Percentiles rank a stretch among this genome's conserved stretches.
phyloP scores from a whole-genome alignment of 2,888 invertebrate genomes.

The Stenurella melanura region DNA sequence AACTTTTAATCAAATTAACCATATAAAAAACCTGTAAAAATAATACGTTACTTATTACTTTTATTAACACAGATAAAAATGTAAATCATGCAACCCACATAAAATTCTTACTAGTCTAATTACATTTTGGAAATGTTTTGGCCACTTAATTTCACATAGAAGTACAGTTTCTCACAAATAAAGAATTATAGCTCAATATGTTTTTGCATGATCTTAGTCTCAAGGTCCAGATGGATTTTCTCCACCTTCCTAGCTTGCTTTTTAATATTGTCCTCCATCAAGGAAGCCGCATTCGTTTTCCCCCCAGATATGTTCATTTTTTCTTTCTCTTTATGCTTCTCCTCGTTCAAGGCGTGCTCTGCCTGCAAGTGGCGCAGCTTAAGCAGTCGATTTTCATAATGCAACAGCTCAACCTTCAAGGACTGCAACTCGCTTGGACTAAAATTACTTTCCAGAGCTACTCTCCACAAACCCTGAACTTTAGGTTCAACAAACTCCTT shows the following conservation, averaged over 20 bases:
- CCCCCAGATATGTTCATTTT: conserved; percentile 54
- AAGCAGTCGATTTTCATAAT: conserved; percentile 89
- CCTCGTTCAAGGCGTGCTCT: conserved; percentile 84
- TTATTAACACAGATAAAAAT: conserved; percentile 15
- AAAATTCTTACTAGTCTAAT: background rate
- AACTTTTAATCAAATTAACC: background rate
- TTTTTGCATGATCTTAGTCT: conserved; percentile 83
- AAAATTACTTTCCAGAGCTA: conserved; percentile 88
- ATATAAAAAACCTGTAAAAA: background rate
- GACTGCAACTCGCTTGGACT: conserved; percentile 87
- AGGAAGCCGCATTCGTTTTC: conserved; percentile 55
- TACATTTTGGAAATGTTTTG: conserved; percentile 7
- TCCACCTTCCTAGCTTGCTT: conserved; percentile 90
- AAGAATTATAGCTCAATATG: conserved; percentile 83
- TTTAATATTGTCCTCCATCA: conserved; percentile 86
- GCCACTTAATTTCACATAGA: background rate
- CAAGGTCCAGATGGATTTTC: conserved; percentile 87
- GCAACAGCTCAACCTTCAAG: conserved; percentile 88
- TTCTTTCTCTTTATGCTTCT: conserved; percentile 79
- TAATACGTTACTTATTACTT: background rate
- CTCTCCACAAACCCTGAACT: conserved; percentile 91
- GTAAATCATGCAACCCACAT: background rate
- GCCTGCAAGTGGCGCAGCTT: conserved; percentile 90
- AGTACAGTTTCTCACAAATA: background rate
- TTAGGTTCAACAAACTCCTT: conserved; percentile 93